These are phyloP conservation scores for Amblyjoppa fuscipennis DNA, from an alignment of 2,888 invertebrate genomes.

Conservation along the genomic window DNA sequence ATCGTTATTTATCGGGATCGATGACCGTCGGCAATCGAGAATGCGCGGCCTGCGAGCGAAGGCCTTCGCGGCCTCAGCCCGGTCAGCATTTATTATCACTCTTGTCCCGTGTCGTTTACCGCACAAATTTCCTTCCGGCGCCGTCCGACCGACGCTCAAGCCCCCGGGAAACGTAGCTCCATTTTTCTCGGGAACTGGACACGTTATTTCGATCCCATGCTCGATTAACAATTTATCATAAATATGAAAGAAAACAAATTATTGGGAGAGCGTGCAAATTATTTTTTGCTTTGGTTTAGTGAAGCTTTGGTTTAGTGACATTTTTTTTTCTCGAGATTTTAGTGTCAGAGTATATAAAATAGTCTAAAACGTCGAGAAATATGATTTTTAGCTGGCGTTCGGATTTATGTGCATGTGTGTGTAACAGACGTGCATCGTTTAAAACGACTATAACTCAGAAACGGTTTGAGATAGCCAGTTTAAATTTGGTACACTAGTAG, in stretches of 20 bases:
- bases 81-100: constrained; percentile 58
- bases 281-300: no score
- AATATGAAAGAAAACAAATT: neutral
- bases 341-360: no score
- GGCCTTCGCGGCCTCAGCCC: constrained; percentile 40
- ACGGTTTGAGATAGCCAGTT: no score
- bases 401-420: no score
- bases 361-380: no score
- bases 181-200: neutral
- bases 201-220: neutral
- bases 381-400: no score
- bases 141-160: neutral
- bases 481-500: no score
- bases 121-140: constrained; percentile 49
- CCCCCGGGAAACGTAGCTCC: neutral
- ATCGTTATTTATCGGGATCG: constrained; percentile 63
- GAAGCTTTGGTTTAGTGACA: no score
- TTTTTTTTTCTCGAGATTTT: no score
- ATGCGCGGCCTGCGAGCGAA: constrained; percentile 53
- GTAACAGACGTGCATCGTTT: no score
- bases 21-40: constrained; percentile 57
- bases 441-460: no score
- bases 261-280: neutral
- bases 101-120: constrained; percentile 45
- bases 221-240: neutral